These are phyloP conservation scores for Zygothrica quintamaculata DNA, from an alignment of 2,888 invertebrate genomes.

Conservation along the genomic window DNA sequence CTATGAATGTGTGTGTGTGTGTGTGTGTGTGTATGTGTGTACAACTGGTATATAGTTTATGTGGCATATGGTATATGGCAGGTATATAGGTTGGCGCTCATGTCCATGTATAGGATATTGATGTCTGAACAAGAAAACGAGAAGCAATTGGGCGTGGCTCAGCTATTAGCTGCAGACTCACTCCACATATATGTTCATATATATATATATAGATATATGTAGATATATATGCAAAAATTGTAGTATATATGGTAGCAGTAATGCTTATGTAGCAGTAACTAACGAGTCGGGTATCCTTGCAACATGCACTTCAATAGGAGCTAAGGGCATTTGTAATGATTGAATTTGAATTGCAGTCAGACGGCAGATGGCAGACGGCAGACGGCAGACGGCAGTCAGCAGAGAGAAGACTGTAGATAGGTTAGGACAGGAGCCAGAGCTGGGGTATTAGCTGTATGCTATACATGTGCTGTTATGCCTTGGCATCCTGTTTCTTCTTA, in stretches of 20 bases:
- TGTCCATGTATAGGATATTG: slow-evolving; percentile 20
- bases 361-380: too few relatives aligned
- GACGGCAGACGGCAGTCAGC: too few relatives aligned
- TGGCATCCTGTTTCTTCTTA: slow-evolving; percentile 17
- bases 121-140: slow-evolving; percentile 4
- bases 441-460: slow-evolving; percentile 46
- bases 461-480: slow-evolving; percentile 43
- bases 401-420: too few relatives aligned
- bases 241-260: slow-evolving; percentile 28
- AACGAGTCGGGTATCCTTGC: slow-evolving; percentile 11
- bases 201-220: too few relatives aligned
- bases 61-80: neutral
- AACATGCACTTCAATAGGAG: slow-evolving; percentile 59
- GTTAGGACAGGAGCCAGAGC: neutral
- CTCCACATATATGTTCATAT: too few relatives aligned
- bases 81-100: too few relatives aligned
- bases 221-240: slow-evolving; percentile 45
- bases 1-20: slow-evolving; percentile 7
- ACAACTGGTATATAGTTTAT: neutral
- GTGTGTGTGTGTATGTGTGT: neutral
- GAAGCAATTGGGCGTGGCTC: slow-evolving; percentile 15
- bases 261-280: neutral
- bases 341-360: slow-evolving; percentile 71
- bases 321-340: slow-evolving; percentile 72
- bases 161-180: slow-evolving; percentile 59